Conservation (phyloP, 2,888 invertebrate species). For the Nasonia oneida region DNA sequence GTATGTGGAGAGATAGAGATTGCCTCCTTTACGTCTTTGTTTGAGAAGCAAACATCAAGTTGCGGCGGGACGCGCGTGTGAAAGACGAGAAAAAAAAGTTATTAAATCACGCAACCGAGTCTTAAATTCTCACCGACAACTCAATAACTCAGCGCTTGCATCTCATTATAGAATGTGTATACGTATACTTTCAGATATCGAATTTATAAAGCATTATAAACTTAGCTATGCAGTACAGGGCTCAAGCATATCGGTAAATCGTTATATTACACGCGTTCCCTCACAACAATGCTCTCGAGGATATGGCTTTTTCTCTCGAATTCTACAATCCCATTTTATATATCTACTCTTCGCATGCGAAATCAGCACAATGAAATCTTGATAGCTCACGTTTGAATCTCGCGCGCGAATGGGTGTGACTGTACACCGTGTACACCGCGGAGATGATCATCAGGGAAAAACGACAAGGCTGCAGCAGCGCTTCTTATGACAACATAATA, state of each 20-base stretch:
- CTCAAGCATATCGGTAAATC: neutral
- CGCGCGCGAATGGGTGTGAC: neutral
- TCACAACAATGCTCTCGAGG: neutral
- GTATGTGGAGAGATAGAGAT: neutral
- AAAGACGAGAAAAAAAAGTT: neutral
- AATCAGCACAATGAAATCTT: constrained; percentile 31
- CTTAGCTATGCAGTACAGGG: neutral
- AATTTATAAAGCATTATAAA: neutral
- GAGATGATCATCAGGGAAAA: neutral
- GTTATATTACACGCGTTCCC: neutral
- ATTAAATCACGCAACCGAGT: neutral
- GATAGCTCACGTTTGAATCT: neutral
- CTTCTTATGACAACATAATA: constrained; percentile 36
- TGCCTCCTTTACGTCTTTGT: neutral
- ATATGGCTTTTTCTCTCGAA: neutral
- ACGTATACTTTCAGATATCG: neutral
- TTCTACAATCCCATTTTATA: neutral
- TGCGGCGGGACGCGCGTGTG: neutral
- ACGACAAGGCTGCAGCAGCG: neutral
- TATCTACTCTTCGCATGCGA: neutral
- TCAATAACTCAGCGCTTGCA: neutral
- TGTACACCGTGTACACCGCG: neutral
- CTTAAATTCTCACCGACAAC: neutral
- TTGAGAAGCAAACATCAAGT: neutral
- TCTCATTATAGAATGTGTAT: neutral